Conservation (phyloP, 1,140 invertebrate genomes). For the Drosophila arizonae region DNA sequence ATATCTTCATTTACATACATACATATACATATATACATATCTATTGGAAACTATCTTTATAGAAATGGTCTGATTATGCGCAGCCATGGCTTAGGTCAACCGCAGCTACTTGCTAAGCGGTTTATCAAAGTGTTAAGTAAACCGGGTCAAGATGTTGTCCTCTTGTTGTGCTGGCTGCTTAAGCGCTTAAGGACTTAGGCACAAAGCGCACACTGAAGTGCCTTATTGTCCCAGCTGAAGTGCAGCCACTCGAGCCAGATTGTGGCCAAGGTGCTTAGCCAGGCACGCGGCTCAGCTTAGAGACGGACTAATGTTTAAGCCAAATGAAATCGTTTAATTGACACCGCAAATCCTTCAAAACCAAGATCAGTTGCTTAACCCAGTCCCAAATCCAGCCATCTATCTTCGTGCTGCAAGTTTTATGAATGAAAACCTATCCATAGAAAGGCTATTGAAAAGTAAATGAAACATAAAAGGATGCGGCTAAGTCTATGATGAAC, state of each 20-base stretch:
- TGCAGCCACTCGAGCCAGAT: constrained; percentile 54
- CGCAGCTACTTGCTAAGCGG: constrained; percentile 41
- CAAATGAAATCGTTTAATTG: constrained; percentile 45
- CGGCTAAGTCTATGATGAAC: too few species aligned
- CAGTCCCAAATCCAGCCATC: constrained; percentile 25
- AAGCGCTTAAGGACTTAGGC: constrained; percentile 56
- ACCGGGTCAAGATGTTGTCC: constrained; percentile 1
- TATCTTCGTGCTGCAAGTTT: constrained; percentile 2
- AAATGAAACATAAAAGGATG: not conserved
- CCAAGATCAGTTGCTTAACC: constrained; percentile 18
- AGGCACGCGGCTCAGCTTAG: constrained; percentile 32
- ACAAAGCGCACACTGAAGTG: constrained; percentile 67
- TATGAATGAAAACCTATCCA: constrained; percentile 42
- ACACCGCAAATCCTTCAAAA: constrained; percentile 38
- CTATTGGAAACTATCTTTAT: constrained; percentile 40
- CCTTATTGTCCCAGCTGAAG: constrained; percentile 60
- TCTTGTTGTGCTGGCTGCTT: constrained; percentile 40
- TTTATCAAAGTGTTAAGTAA: constrained; percentile 64
- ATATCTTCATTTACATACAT: not conserved
- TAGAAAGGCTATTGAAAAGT: not conserved
- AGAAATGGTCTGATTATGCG: constrained; percentile 26
- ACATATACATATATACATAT: not conserved
- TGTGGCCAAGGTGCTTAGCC: constrained; percentile 33
- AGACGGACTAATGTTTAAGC: constrained; percentile 28
- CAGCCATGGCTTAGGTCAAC: constrained; percentile 48